A percentile compares a stretch with the other conserved stretches of the same genome.
These are phyloP conservation scores for Dyspetes luteomarginatus DNA, from an alignment of 2,888 invertebrate genomes.

Conservation along the genomic window DNA sequence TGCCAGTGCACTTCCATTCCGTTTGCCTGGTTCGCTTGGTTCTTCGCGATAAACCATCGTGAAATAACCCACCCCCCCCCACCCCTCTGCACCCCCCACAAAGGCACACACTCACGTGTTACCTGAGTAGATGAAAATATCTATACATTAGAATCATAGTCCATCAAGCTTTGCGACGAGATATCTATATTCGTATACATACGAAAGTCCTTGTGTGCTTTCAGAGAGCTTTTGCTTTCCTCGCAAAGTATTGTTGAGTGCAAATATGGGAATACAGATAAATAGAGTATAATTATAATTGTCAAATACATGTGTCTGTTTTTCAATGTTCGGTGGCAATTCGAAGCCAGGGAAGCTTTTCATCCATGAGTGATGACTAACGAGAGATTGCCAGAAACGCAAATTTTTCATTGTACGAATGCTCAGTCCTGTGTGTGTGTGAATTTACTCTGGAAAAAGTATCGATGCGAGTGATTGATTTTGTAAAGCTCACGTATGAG, in stretches of 20 bases:
- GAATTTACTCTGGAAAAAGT: too few relatives aligned
- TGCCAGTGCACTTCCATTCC: conserved; percentile 19
- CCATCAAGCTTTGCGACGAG: background rate
- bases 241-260: conserved; percentile 14
- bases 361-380: too few relatives aligned
- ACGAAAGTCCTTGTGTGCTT: background rate
- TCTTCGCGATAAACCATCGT: conserved; percentile 43
- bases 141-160: background rate
- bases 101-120: background rate
- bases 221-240: background rate
- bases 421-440: too few relatives aligned
- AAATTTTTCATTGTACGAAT: too few relatives aligned
- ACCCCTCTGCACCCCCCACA: conserved; percentile 1
- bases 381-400: too few relatives aligned
- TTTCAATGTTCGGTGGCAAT: too few relatives aligned
- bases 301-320: too few relatives aligned
- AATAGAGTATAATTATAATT: background rate
- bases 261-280: background rate
- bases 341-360: too few relatives aligned
- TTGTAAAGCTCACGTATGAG: too few relatives aligned
- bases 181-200: background rate
- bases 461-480: too few relatives aligned
- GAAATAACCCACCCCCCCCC: conserved; percentile 16
- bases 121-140: too few relatives aligned
- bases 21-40: conserved; percentile 50